These are phyloP conservation scores for Sminthurides bifidus DNA, from an alignment of 1,140 invertebrate genomes.

Conservation along the genomic window DNA sequence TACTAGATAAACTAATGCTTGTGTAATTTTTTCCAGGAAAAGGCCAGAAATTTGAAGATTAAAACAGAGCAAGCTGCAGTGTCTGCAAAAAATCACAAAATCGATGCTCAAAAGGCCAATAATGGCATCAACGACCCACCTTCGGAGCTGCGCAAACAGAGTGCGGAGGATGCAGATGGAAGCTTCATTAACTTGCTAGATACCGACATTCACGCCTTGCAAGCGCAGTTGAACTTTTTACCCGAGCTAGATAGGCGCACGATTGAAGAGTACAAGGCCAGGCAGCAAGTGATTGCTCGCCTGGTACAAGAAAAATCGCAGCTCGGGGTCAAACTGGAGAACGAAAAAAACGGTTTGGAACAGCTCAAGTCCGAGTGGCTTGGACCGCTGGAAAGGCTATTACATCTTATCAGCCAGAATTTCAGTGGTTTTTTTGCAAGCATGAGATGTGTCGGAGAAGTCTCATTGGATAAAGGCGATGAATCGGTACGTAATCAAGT, in stretches of 20 bases:
- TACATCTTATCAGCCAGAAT: conserved; percentile 55
- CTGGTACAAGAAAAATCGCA: conserved; percentile 41
- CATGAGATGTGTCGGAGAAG: conserved; percentile 74
- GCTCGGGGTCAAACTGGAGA: conserved; percentile 41
- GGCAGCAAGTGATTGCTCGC: conserved; percentile 42
- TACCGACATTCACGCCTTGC: background rate
- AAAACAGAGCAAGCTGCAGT: conserved; percentile 11
- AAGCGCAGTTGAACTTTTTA: conserved; percentile 9
- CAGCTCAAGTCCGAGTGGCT: conserved; percentile 50
- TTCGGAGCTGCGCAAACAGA: background rate
- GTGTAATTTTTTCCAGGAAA: conserved; percentile 4
- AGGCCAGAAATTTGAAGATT: no score
- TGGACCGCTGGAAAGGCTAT: conserved; percentile 46
- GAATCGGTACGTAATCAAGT: conserved; percentile 37
- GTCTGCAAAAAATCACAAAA: conserved; percentile 8
- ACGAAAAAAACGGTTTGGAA: conserved; percentile 41
- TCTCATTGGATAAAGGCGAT: conserved; percentile 46
- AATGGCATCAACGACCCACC: background rate
- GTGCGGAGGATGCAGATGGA: background rate
- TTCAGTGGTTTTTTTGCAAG: conserved; percentile 59
- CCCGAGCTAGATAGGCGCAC: conserved; percentile 39
- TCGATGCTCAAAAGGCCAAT: no score
- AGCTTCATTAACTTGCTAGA: background rate
- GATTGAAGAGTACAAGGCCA: conserved; percentile 48
- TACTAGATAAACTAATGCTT: no score